Evolutionary conservation across 2,797 vertebrate genomes (phyloP), one percentile per base, ranked within the genome.

Genomic region (Apogon talboti): DNA sequence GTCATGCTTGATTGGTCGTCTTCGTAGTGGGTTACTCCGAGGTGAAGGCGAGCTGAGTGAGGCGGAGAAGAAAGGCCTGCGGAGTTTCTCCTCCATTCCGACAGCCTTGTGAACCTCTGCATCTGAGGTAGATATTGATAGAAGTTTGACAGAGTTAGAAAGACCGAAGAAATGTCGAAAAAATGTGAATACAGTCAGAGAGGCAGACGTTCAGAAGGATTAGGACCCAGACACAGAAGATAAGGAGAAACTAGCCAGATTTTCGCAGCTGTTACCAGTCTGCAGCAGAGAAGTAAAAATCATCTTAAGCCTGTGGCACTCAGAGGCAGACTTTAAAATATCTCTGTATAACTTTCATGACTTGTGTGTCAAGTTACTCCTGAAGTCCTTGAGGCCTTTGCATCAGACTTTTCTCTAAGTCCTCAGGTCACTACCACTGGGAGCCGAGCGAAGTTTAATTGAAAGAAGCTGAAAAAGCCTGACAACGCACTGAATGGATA

Each of bases 1-100:
- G 89, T 94, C 92, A 0, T 93, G 92, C 79, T 94, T 93, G 76
- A 94, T 86, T 16, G 92, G 91, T 47, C 91, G 87, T 78, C 93
- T 87, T 38, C 89, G 87, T 15, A 83, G 75, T 0, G 92, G 87
- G 79, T 91, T 92, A 76, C 87, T 92, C 11, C 88, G 87, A 47
- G 92, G 93, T 2, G 91, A 93, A 0, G 91, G 91, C 4, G 89
- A 92, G 81, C 90, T 89, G 68, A 94, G 84, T 0, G 87, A 92
- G 2, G 92, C 71, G 0, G 92, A 87, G 72, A 93, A 89, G 54
- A 93, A 89, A 1, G 93, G 89, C 77, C 91, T 90, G 12, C 86
- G 86, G 52, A 76, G 79, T 58, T 85, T 93, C 72, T 91, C 83
- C 71, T 87, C 91, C 58, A 78, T 66, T 47, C 59, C 69, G 3